Percentiles rank a stretch among this genome's conserved stretches.
Conservation (phyloP, 2,113 vertebrate genomes). For the Pitta sordida region DNA sequence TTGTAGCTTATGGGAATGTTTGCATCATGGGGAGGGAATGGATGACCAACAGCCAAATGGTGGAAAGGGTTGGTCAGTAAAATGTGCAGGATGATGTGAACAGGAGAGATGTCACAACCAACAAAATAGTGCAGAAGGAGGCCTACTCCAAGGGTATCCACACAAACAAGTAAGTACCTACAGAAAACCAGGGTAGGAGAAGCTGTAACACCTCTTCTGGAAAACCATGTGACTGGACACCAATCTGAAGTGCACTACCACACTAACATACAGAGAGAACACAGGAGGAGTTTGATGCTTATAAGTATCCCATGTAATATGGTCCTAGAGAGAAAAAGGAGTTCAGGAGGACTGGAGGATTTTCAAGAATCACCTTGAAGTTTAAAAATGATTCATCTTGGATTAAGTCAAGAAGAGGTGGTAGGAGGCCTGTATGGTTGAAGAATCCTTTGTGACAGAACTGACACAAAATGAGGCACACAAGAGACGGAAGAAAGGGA, state of each 20-base stretch:
- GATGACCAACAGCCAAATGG: not conserved
- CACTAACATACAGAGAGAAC: not conserved
- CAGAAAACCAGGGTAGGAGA: not conserved
- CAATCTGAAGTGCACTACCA: not conserved
- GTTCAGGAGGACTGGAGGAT: not conserved
- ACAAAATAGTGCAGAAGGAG: not conserved
- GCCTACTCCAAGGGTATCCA: not conserved
- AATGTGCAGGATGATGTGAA: not conserved
- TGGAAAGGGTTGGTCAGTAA: not conserved
- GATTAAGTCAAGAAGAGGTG: not conserved
- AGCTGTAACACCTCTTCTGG: not conserved
- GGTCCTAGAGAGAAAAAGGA: not conserved
- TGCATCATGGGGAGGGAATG: not conserved
- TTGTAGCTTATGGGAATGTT: not conserved
- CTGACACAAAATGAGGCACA: not conserved
- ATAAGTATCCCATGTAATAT: not conserved
- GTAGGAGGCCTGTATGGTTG: not conserved
- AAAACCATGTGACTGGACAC: not conserved
- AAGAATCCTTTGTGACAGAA: not conserved
- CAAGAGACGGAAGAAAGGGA: not conserved
- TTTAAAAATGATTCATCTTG: not conserved
- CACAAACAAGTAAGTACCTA: not conserved
- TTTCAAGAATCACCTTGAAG: not conserved
- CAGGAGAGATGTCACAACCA: not conserved
- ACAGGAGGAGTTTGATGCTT: not conserved